Percentiles rank a stretch among this genome's conserved stretches.
These are phyloP conservation scores for Nasonia vitripennis DNA, from an alignment of 1,140 invertebrate species.

Conservation along the genomic window DNA sequence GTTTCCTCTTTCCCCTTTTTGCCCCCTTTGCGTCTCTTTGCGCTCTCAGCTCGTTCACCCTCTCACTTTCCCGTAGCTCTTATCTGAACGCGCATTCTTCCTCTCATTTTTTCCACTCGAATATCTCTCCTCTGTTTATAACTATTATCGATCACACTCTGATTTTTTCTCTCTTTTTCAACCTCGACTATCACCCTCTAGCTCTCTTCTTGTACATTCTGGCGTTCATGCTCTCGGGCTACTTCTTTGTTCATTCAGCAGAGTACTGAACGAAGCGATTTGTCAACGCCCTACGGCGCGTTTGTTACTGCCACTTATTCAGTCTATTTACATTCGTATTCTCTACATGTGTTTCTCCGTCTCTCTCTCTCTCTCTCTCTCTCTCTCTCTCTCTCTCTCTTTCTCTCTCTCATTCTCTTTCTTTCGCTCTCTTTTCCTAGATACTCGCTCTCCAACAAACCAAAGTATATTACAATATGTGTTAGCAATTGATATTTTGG, in stretches of 20 bases:
- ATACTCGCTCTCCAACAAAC: not conserved
- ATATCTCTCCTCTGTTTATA: not conserved
- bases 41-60: not conserved
- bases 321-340: conserved; percentile 40
- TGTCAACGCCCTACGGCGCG: conserved; percentile 41
- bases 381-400: not conserved
- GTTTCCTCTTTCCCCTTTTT: not conserved
- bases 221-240: not conserved
- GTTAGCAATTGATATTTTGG: not conserved
- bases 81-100: not conserved
- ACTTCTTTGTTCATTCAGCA: conserved; percentile 41
- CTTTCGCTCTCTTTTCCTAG: not conserved
- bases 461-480: not conserved
- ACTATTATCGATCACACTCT: not conserved
- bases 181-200: not conserved
- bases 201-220: not conserved
- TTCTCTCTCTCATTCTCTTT: conserved; percentile 6
- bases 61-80: not conserved
- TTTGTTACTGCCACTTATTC: conserved; percentile 45
- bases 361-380: too few species aligned
- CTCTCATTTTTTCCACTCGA: not conserved
- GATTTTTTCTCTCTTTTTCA: not conserved
- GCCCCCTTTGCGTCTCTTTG: not conserved
- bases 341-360: not conserved
- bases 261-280: conserved; percentile 35